Conservation (phyloP, 2,888 invertebrate genomes). For the Phlogophora meticulosa region DNA sequence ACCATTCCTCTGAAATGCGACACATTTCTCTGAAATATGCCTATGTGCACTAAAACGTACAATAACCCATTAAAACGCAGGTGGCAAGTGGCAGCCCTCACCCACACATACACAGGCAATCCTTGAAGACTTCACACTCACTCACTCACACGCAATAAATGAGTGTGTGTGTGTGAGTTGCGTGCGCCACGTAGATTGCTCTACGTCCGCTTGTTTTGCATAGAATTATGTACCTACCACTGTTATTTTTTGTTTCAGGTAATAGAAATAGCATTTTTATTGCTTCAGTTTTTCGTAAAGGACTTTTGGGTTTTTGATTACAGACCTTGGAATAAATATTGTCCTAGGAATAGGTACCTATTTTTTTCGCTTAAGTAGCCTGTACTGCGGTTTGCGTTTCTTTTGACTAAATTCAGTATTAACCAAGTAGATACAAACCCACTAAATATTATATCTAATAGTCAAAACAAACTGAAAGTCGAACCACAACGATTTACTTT, state of each 20-base stretch:
- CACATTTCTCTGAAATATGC: conserved; percentile 59
- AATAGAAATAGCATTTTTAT: conserved; percentile 3
- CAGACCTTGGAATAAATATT: background rate
- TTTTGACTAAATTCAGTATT: background rate
- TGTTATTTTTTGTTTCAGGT: conserved; percentile 48
- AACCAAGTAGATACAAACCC: no score
- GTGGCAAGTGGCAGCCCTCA: conserved; percentile 67
- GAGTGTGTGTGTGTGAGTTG: conserved; percentile 75
- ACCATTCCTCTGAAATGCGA: conserved; percentile 62
- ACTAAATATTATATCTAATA: conserved; percentile 8
- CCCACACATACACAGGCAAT: conserved; percentile 66
- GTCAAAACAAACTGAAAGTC: conserved; percentile 8
- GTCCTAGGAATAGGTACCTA: no score
- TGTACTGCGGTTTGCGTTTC: background rate
- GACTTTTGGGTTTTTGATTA: conserved; percentile 1
- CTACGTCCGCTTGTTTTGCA: conserved; percentile 77
- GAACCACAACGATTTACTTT: conserved; percentile 14
- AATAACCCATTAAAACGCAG: conserved; percentile 63
- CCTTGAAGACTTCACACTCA: conserved; percentile 79
- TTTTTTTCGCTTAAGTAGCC: no score
- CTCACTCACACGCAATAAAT: conserved; percentile 74
- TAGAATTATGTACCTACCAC: conserved; percentile 68
- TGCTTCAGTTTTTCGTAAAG: background rate
- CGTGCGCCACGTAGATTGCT: conserved; percentile 77
- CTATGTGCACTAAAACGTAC: conserved; percentile 68